These are phyloP conservation scores for Ascidia mentula DNA, from an alignment of 23 tunicate species.

Conservation along the genomic window DNA sequence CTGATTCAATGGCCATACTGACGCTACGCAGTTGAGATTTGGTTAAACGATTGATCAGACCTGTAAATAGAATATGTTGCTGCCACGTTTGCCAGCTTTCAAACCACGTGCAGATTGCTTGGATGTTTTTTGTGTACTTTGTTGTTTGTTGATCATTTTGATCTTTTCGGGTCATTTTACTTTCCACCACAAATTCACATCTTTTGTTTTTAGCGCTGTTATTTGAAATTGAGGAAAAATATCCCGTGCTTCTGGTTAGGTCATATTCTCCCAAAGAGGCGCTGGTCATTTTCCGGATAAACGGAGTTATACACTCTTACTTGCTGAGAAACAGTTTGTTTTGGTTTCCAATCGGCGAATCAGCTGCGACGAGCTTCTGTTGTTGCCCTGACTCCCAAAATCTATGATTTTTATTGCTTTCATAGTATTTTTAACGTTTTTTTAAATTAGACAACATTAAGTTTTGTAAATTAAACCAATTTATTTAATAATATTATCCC, in stretches of 20 bases:
- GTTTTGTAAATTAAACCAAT: too few species aligned
- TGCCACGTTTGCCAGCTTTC: slow-evolving; percentile 85
- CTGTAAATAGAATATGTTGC: slow-evolving; percentile 34
- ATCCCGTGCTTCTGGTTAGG: background rate
- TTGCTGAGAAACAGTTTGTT: too few species aligned
- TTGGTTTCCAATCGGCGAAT: too few species aligned
- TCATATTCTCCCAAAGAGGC: background rate
- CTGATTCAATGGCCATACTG: slow-evolving; percentile 58
- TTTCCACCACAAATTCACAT: too few species aligned
- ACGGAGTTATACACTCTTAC: background rate
- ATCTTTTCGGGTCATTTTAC: background rate
- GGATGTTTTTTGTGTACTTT: background rate
- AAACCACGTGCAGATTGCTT: slow-evolving; percentile 57
- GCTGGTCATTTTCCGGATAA: background rate
- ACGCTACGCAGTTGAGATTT: slow-evolving; percentile 55
- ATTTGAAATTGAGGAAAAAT: background rate
- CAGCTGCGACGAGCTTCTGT: background rate
- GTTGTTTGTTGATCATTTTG: background rate
- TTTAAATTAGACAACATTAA: too few species aligned
- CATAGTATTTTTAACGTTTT: too few species aligned
- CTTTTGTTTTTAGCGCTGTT: background rate
- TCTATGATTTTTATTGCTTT: too few species aligned
- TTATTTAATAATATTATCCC: too few species aligned
- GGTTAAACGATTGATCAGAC: slow-evolving; percentile 45
- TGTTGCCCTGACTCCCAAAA: slow-evolving; percentile 5